These are phyloP conservation scores for Magallana nippona DNA, from an alignment of 2,888 invertebrate genomes.

Conservation along the genomic window DNA sequence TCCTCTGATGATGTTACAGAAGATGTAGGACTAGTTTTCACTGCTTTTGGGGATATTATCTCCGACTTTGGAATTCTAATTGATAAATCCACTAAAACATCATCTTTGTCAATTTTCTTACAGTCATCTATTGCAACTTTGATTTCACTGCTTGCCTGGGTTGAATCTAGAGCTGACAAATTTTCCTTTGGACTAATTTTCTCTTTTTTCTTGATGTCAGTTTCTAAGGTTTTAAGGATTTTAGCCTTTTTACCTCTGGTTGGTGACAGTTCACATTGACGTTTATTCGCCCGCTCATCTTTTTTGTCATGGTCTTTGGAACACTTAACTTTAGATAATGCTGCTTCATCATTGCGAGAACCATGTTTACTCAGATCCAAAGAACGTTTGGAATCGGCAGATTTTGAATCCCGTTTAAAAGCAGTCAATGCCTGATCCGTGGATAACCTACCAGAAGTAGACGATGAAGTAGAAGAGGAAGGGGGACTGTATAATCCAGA, in stretches of 20 bases:
- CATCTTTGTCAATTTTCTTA: slow-evolving; percentile 33
- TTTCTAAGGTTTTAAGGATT: slow-evolving; percentile 3
- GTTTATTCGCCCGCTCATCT: slow-evolving; percentile 40
- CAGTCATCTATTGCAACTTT: slow-evolving; percentile 12
- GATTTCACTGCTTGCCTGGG: neutral
- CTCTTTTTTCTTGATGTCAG: slow-evolving; percentile 31
- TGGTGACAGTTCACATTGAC: slow-evolving; percentile 34
- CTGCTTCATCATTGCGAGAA: neutral
- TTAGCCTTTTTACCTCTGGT: slow-evolving; percentile 37
- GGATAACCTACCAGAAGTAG: slow-evolving; percentile 19
- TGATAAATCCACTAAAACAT: slow-evolving; percentile 24
- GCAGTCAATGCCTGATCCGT: slow-evolving; percentile 16
- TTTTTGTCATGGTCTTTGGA: slow-evolving; percentile 43
- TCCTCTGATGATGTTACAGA: neutral
- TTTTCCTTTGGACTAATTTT: slow-evolving; percentile 25
- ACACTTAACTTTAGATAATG: slow-evolving; percentile 5
- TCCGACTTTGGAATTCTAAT: slow-evolving; percentile 35
- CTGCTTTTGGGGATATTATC: neutral
- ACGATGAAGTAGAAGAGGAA: neutral
- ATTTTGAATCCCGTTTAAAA: slow-evolving; percentile 19
- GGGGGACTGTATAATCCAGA: slow-evolving; percentile 21
- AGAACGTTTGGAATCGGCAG: slow-evolving; percentile 35
- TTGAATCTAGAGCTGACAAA: neutral
- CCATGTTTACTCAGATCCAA: slow-evolving; percentile 39
- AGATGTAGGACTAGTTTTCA: slow-evolving; percentile 15